A percentile compares a stretch with the other conserved stretches of the same genome.
Conservation (phyloP, 2,113 vertebrate species). For the Calidris pygmaea region DNA sequence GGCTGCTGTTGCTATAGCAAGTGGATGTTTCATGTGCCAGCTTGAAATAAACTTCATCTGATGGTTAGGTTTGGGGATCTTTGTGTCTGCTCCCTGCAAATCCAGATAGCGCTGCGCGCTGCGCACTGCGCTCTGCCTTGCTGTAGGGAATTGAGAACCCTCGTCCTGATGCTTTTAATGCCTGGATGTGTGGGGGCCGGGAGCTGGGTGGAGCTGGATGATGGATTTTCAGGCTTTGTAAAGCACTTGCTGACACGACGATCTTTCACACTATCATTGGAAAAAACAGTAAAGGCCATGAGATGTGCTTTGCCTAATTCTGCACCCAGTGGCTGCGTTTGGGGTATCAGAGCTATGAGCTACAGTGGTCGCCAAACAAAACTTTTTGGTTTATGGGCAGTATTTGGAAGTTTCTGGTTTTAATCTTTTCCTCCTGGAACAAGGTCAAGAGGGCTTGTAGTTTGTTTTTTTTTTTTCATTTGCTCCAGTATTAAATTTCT, state of each 20-base stretch:
- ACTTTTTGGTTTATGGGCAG: neutral
- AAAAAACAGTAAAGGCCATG: neutral
- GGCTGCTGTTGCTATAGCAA: neutral
- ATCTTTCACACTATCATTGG: accelerated
- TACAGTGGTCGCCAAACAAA: neutral
- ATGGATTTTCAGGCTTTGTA: neutral
- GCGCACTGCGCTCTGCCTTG: neutral
- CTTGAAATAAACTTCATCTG: neutral
- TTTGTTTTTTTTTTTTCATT: neutral
- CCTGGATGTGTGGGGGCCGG: neutral
- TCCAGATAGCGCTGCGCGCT: accelerated
- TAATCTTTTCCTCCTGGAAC: neutral
- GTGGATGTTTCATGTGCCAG: neutral
- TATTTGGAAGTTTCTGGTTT: neutral
- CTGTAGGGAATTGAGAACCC: accelerated
- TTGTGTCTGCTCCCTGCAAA: neutral
- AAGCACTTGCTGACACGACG: neutral
- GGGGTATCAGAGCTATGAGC: neutral
- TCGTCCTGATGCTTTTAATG: neutral
- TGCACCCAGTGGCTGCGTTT: neutral
- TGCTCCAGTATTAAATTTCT: neutral
- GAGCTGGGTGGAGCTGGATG: neutral
- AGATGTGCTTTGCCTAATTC: neutral
- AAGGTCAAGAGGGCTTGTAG: neutral
- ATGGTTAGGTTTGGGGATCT: neutral